Conservation (phyloP, 2,113 vertebrate genomes). For the Lycaon pictus region DNA sequence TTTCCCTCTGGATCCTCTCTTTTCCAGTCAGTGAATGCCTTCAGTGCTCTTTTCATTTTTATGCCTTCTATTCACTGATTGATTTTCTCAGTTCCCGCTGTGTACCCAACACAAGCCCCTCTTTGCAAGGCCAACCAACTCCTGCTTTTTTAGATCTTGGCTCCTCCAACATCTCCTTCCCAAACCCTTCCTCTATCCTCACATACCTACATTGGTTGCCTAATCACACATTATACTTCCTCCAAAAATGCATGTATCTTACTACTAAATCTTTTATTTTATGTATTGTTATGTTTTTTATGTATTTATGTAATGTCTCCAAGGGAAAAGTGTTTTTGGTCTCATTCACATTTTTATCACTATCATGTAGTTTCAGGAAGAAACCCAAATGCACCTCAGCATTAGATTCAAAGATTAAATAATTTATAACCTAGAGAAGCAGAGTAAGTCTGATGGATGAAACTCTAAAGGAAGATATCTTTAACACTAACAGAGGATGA, state of each 20-base stretch:
- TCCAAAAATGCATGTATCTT: not conserved
- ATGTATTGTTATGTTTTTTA: too few relatives aligned
- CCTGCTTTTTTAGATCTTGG: not conserved
- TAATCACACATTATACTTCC: not conserved
- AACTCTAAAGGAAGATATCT: not conserved
- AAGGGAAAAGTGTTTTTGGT: not conserved
- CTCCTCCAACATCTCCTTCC: not conserved
- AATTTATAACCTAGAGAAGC: not conserved
- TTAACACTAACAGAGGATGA: not conserved
- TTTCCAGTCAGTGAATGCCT: not conserved
- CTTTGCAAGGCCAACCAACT: not conserved
- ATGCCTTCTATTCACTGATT: not conserved
- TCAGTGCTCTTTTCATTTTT: not conserved
- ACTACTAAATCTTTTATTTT: not conserved
- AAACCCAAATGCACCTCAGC: not conserved
- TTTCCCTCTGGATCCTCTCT: not conserved
- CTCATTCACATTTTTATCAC: not conserved
- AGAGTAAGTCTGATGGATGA: not conserved
- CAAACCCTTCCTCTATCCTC: not conserved
- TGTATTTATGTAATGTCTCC: not conserved
- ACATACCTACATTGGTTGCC: not conserved
- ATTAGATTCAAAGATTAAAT: not conserved
- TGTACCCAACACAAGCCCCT: not conserved
- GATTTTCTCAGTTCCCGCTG: not conserved
- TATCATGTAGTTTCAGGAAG: not conserved